Conservation (phyloP, 2,797 vertebrate species). For the Anguilla megastoma region DNA sequence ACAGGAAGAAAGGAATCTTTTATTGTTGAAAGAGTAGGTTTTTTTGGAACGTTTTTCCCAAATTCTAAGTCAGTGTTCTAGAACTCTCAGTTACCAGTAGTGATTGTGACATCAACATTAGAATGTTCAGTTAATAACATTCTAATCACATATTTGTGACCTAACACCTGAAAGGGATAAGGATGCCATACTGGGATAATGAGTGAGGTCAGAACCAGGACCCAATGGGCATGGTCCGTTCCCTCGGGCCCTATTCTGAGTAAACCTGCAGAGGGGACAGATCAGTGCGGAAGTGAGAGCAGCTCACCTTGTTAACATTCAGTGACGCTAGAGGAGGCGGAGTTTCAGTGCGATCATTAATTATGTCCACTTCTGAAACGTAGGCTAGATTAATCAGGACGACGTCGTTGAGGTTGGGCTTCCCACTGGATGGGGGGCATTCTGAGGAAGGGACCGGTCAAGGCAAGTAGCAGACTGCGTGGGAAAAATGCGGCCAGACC, state of each 20-base stretch:
- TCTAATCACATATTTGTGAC: no score
- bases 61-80: no score
- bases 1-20: no score
- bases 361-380: slow-evolving; percentile 96
- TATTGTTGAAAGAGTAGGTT: no score
- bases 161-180: no score
- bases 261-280: not conserved
- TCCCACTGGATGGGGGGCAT: slow-evolving; percentile 96
- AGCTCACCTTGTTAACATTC: slow-evolving; percentile 96
- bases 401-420: slow-evolving; percentile 96
- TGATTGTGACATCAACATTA: no score
- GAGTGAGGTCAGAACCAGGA: not conserved
- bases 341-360: slow-evolving; percentile 95
- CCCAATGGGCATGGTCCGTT: not conserved
- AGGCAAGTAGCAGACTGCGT: not conserved
- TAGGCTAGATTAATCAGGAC: slow-evolving; percentile 98
- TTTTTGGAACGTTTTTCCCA: no score
- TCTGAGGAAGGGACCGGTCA: slow-evolving; percentile 66
- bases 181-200: no score
- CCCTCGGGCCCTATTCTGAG: not conserved
- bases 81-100: no score
- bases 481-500: not conserved
- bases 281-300: no score
- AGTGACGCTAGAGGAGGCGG: slow-evolving; percentile 97
- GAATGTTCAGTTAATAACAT: no score